Percentiles rank a stretch among this genome's conserved stretches.
These are phyloP conservation scores for Heliconius hewitsoni DNA, from an alignment of 1,140 invertebrate genomes.

Conservation along the genomic window DNA sequence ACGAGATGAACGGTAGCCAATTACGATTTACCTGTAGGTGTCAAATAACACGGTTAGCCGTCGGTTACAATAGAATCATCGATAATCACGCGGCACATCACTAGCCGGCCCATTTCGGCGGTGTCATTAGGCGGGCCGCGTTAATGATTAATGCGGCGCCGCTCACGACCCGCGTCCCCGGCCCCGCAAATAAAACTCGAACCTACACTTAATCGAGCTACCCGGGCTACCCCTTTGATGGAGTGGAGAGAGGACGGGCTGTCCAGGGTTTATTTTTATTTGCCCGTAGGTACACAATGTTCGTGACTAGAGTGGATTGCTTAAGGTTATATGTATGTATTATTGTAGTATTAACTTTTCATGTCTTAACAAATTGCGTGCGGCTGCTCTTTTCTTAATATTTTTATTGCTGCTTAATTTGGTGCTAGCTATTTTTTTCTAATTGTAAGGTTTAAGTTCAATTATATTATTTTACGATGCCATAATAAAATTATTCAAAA, in stretches of 20 bases:
- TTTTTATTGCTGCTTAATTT: constrained; percentile 30
- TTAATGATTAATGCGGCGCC: constrained; percentile 81
- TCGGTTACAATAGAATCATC: constrained; percentile 53
- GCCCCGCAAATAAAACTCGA: constrained; percentile 71
- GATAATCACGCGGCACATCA: constrained; percentile 58
- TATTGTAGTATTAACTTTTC: constrained; percentile 27
- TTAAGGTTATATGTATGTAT: constrained; percentile 22
- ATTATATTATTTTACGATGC: too few relatives aligned
- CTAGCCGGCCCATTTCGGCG: constrained; percentile 71
- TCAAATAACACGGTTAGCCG: constrained; percentile 52
- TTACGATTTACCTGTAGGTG: constrained; percentile 48
- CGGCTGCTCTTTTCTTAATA: background rate
- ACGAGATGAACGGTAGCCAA: constrained; percentile 48
- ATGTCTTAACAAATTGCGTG: constrained; percentile 10
- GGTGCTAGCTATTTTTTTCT: too few relatives aligned
- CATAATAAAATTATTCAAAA: too few relatives aligned
- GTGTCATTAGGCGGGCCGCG: constrained; percentile 78
- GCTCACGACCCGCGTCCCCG: constrained; percentile 57
- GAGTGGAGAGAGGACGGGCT: constrained; percentile 50
- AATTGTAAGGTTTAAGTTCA: too few relatives aligned
- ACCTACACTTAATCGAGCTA: constrained; percentile 77
- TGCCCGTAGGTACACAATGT: constrained; percentile 42
- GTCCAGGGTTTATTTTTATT: constrained; percentile 68
- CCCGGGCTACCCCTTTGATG: constrained; percentile 73
- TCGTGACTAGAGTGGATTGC: constrained; percentile 54